Conservation (phyloP, 37 sponge, comb jelly and placozoan genomes). For the Diacarnus erythraeanus region DNA sequence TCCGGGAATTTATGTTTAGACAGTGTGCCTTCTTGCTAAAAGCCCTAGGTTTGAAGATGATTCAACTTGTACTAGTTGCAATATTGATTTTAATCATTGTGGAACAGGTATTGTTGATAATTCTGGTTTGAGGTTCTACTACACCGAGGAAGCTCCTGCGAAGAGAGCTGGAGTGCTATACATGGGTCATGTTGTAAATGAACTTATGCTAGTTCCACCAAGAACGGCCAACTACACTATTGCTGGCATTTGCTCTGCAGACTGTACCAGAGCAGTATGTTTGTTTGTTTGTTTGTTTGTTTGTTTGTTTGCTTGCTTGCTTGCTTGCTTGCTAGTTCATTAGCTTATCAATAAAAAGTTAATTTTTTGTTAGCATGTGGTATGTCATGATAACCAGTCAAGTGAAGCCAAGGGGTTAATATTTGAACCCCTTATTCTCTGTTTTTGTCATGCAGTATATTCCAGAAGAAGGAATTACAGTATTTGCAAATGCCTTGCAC, state of each 20-base stretch:
- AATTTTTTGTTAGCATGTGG: too few species aligned
- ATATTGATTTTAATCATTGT: too few species aligned
- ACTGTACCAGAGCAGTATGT: constrained; percentile 21
- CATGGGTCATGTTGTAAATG: constrained; percentile 29
- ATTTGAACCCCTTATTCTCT: too few species aligned
- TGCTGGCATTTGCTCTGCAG: constrained; percentile 1
- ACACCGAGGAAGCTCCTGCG: constrained; percentile 9
- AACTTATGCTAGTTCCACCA: constrained; percentile 39
- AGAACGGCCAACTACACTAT: constrained; percentile 11
- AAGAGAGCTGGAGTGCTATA: constrained; percentile 40
- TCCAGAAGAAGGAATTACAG: constrained; percentile 34
- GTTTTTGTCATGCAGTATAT: constrained; percentile 17
- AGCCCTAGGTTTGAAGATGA: too few species aligned
- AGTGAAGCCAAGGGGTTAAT: too few species aligned
- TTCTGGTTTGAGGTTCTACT: constrained; percentile 37
- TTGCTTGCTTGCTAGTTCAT: neutral
- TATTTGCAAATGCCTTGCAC: constrained; percentile 45
- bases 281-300: constrained; percentile 11
- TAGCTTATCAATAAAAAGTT: neutral
- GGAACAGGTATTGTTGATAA: constrained; percentile 47
- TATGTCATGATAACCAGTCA: too few species aligned
- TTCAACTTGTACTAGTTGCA: too few species aligned
- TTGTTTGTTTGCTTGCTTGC: constrained; percentile 24
- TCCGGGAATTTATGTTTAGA: too few species aligned
- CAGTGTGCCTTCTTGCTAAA: too few species aligned